phyloP scores from a whole-genome alignment of 2,888 invertebrate genomes.

The Drosophila anceps region DNA sequence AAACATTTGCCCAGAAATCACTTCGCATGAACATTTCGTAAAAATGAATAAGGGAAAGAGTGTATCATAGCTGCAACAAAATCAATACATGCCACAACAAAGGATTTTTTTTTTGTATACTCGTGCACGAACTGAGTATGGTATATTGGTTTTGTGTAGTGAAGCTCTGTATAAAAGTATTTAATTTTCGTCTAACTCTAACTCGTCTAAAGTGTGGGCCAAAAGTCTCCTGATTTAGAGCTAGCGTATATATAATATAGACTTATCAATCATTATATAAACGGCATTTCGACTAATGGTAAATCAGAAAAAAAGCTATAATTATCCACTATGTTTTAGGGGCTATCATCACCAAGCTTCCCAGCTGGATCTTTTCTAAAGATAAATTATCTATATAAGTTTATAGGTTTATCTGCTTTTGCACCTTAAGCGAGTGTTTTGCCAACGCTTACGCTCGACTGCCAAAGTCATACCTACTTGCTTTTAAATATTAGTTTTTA shows the following conservation, averaged over 20 bases:
- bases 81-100: conserved; percentile 31
- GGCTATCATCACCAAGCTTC: not conserved
- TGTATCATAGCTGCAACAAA: conserved; percentile 3
- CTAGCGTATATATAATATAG: too few species aligned
- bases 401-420: not conserved
- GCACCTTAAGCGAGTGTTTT: not conserved
- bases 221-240: too few species aligned
- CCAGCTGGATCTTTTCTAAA: not conserved
- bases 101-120: not conserved
- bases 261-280: too few species aligned
- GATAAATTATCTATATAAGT: not conserved
- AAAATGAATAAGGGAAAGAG: not conserved
- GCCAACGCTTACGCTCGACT: not conserved
- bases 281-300: too few species aligned
- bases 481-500: conserved; percentile 5
- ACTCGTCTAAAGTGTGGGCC: too few species aligned
- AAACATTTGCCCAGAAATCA: not conserved
- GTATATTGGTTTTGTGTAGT: not conserved
- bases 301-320: too few species aligned
- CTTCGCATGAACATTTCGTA: not conserved
- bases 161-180: too few species aligned
- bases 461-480: not conserved
- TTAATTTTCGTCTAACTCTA: too few species aligned
- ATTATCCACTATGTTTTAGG: too few species aligned
- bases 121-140: not conserved